Conservation (phyloP, 2,888 invertebrate species). For the Phania funesta region DNA sequence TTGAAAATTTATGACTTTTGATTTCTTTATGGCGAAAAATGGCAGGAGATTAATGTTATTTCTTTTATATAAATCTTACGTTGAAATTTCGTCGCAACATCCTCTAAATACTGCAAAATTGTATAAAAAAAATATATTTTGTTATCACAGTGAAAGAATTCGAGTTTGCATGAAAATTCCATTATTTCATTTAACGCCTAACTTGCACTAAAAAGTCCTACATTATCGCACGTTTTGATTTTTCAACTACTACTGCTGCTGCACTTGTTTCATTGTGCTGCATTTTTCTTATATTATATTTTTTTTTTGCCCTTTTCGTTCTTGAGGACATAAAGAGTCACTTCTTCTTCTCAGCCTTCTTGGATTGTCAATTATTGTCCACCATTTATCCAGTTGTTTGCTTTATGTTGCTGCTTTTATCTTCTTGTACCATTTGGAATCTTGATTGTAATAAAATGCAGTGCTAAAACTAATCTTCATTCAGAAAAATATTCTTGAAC, state of each 20-base stretch:
- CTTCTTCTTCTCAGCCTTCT: neutral
- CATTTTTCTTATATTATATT: neutral
- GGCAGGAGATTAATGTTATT: no score
- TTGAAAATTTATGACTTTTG: conserved; percentile 54
- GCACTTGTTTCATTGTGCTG: neutral
- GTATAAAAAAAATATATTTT: neutral
- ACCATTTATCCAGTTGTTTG: no score
- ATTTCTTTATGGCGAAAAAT: neutral
- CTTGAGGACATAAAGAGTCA: conserved; percentile 20
- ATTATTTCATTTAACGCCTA: conserved; percentile 29
- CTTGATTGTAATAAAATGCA: no score
- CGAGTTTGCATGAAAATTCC: conserved; percentile 28
- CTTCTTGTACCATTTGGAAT: no score
- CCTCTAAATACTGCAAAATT: neutral
- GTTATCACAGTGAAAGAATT: neutral
- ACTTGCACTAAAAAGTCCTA: neutral
- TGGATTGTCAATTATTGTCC: neutral
- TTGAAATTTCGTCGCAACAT: neutral
- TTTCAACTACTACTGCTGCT: neutral
- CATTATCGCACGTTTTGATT: conserved; percentile 55
- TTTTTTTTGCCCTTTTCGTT: conserved; percentile 19
- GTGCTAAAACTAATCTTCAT: no score
- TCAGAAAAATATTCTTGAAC: no score
- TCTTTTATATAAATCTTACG: conserved; percentile 5
- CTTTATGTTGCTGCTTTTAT: no score